Percentiles rank a stretch among this genome's conserved stretches.
These are phyloP conservation scores for Noctua comes DNA, from an alignment of 2,888 invertebrate species.

Conservation along the genomic window DNA sequence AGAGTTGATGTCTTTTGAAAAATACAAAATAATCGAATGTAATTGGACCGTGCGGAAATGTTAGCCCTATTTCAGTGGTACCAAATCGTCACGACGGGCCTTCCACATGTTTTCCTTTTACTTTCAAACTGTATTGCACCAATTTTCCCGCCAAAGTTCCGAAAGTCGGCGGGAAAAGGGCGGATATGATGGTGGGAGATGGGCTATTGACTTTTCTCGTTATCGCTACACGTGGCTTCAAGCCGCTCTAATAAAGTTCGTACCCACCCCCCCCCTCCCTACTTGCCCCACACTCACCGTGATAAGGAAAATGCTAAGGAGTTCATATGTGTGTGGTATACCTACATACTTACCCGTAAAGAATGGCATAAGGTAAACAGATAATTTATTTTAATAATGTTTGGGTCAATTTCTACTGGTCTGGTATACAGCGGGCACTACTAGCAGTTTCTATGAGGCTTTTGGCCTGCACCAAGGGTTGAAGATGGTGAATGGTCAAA, in stretches of 20 bases:
- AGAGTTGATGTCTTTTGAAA: too few relatives aligned
- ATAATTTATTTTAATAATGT: constrained; percentile 5
- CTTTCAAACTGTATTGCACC: constrained; percentile 48
- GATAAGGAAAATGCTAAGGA: constrained; percentile 42
- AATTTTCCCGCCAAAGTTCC: constrained; percentile 46
- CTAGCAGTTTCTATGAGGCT: background rate
- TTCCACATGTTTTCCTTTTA: constrained; percentile 36
- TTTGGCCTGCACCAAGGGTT: background rate
- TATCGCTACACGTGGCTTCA: constrained; percentile 56
- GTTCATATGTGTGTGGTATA: constrained; percentile 11
- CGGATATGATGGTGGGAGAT: constrained; percentile 52
- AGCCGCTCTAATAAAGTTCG: constrained; percentile 49
- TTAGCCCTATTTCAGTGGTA: background rate
- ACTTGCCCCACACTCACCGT: constrained; percentile 35
- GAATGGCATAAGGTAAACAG: background rate
- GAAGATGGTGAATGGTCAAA: background rate
- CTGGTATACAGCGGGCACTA: background rate
- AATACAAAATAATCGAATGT: background rate
- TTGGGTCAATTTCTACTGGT: too few relatives aligned
- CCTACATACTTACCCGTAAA: background rate
- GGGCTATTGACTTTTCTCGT: constrained; percentile 61
- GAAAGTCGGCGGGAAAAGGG: constrained; percentile 41
- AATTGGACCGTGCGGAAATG: background rate
- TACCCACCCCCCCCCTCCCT: too few relatives aligned
- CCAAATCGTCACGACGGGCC: constrained; percentile 3